These are phyloP conservation scores for Lacerta agilis DNA, from an alignment of 2,797 vertebrate genomes.

Conservation along the genomic window DNA sequence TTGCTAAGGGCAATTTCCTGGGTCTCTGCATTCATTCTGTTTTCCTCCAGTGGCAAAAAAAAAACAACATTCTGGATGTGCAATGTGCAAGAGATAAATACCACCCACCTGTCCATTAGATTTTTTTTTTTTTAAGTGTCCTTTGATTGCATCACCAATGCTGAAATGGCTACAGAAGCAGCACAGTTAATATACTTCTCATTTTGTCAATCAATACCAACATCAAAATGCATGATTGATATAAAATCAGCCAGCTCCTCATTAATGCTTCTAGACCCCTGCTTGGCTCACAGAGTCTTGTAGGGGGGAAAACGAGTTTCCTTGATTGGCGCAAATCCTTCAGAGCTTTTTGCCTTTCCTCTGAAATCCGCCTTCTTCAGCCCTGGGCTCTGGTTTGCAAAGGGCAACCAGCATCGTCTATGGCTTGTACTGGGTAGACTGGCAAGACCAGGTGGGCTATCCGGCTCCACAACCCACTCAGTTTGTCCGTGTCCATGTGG, in stretches of 20 bases:
- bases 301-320: not conserved
- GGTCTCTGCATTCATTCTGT: not conserved
- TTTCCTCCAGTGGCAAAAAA: not conserved
- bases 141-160: not conserved
- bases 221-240: not conserved
- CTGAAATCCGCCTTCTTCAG: not conserved
- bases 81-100: not conserved
- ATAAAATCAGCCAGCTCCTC: constrained; percentile 16
- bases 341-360: not conserved
- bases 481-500: constrained; percentile 87
- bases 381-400: not conserved
- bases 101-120: not conserved
- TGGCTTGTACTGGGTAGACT: constrained; percentile 76
- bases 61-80: not conserved
- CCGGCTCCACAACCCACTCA: constrained; percentile 93
- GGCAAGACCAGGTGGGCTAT: constrained; percentile 93
- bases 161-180: not conserved
- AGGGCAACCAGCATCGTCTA: constrained; percentile 82
- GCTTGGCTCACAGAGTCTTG: not conserved
- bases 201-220: constrained; percentile 27
- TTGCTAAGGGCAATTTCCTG: not conserved
- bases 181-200: constrained; percentile 1
- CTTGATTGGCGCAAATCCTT: not conserved
- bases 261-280: not conserved
- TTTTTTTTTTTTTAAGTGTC: not conserved